Conservation (phyloP, 2,888 invertebrate genomes). For the Keiferia lycopersicella region DNA sequence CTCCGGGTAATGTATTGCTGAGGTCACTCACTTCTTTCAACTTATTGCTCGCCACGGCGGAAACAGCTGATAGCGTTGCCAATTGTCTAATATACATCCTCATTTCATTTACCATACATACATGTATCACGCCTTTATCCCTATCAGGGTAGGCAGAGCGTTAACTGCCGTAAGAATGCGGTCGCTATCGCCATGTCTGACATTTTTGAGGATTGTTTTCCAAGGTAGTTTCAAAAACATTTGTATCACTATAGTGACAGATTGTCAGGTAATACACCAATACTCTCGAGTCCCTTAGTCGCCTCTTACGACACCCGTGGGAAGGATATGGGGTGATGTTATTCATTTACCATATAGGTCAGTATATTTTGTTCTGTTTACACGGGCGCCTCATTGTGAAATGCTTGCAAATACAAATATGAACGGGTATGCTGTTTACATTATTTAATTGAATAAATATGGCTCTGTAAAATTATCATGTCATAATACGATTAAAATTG, state of each 20-base stretch:
- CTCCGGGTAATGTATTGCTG: conserved; percentile 55
- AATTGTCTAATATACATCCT: conserved; percentile 15
- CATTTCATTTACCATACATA: conserved; percentile 16
- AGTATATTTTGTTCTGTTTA: not conserved
- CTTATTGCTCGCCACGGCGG: conserved; percentile 40
- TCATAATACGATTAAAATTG: too few species aligned
- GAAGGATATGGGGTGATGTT: too few species aligned
- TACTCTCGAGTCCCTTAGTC: too few species aligned
- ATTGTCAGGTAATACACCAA: too few species aligned
- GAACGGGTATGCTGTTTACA: not conserved
- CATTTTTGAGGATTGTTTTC: too few species aligned
- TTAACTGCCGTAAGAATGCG: too few species aligned
- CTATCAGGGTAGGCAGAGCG: too few species aligned
- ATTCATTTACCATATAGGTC: conserved; percentile 16
- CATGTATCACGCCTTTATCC: too few species aligned
- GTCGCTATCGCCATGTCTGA: too few species aligned
- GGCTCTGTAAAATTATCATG: not conserved
- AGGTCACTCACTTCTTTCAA: conserved; percentile 54
- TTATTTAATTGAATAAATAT: not conserved
- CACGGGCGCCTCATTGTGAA: not conserved
- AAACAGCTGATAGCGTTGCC: conserved; percentile 28
- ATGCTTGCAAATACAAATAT: not conserved
- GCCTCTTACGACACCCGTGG: too few species aligned
- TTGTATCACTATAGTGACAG: too few species aligned
- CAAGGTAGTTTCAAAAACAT: too few species aligned